A percentile compares a stretch with the other conserved stretches of the same genome.
Evolutionary conservation across 2,113 vertebrate species (phyloP).

Genomic region (Bos taurus): ARS-UCD2.0 NC_037348.1:18078001-18078500

Average conservation of each 20-base stretch:
- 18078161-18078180: background rate
- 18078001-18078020: background rate
- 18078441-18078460: background rate
- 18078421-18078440: background rate
- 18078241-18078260: background rate
- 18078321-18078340: background rate
- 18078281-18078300: background rate
- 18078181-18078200: background rate
- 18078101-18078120: background rate
- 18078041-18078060: background rate
- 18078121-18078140: background rate
- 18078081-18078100: background rate
- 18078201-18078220: background rate
- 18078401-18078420: background rate
- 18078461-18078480: background rate
- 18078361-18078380: background rate
- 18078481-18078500: background rate
- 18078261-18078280: background rate
- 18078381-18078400: background rate
- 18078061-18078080: background rate
- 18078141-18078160: background rate
- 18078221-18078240: background rate
- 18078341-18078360: background rate
- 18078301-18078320: background rate
- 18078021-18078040: background rate